phyloP scores from a whole-genome alignment of 2,113 vertebrate species.

The Atherinomorus stipes region DNA sequence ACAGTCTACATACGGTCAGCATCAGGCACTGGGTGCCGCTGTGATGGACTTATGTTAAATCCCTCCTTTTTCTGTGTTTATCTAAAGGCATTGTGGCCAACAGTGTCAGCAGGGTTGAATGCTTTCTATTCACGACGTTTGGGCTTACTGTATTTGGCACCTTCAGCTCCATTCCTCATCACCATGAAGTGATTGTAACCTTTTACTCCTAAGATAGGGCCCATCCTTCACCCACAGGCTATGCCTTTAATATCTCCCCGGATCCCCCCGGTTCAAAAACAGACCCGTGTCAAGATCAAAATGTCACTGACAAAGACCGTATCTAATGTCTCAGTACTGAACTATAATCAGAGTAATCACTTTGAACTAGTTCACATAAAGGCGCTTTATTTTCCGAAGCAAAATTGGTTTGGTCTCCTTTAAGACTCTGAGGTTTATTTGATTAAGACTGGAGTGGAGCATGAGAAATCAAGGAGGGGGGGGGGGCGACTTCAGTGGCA shows the following conservation, averaged over 20 bases:
- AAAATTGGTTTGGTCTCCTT: slow-evolving; percentile 68
- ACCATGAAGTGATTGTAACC: slow-evolving; percentile 40
- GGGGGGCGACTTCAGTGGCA: slow-evolving; percentile 58
- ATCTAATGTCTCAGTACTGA: slow-evolving; percentile 69
- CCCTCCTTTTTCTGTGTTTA: slow-evolving; percentile 60
- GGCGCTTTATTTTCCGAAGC: slow-evolving; percentile 64
- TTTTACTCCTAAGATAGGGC: slow-evolving; percentile 57
- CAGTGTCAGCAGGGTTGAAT: slow-evolving; percentile 66
- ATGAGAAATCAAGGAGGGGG: slow-evolving; percentile 51
- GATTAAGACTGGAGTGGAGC: slow-evolving; percentile 70
- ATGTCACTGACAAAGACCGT: slow-evolving; percentile 63
- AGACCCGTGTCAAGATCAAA: slow-evolving; percentile 67
- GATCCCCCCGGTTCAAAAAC: slow-evolving; percentile 38
- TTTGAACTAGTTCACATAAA: slow-evolving; percentile 73
- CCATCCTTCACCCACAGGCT: slow-evolving; percentile 46
- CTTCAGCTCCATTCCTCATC: slow-evolving; percentile 32
- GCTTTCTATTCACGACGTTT: slow-evolving; percentile 14
- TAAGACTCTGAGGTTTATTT: slow-evolving; percentile 72
- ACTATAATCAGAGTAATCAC: slow-evolving; percentile 73
- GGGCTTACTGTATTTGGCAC: slow-evolving; percentile 37
- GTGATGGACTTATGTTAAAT: slow-evolving; percentile 80
- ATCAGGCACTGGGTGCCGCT: slow-evolving; percentile 42
- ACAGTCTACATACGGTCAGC: slow-evolving; percentile 79
- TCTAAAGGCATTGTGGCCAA: slow-evolving; percentile 70
- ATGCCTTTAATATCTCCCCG: slow-evolving; percentile 63